Evolutionary conservation across 2,888 invertebrate species (phyloP).

Genomic region (Cyclophora albipunctata): DNA sequence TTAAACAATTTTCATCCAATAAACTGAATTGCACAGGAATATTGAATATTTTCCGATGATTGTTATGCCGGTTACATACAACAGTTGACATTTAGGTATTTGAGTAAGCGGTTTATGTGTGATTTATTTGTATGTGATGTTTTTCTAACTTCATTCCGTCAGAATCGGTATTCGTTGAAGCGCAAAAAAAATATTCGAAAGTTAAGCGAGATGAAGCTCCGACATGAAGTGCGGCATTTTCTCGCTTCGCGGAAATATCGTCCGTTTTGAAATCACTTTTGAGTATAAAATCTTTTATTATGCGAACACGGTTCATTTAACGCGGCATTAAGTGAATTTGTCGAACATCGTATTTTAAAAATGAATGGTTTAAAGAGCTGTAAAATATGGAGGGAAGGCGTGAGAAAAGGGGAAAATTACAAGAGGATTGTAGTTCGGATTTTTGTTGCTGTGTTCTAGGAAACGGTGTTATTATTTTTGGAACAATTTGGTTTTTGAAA

Average conservation of each 20-base stretch:
- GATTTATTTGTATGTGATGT: slow-evolving; percentile 44
- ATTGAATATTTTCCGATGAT: no score
- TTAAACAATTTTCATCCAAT: no score
- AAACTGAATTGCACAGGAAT: no score
- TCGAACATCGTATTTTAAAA: slow-evolving; percentile 70
- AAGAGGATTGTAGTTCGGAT: slow-evolving; percentile 8
- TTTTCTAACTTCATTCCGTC: slow-evolving; percentile 36
- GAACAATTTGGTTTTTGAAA: no score
- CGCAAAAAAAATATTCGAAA: slow-evolving; percentile 47
- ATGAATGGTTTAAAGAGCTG: slow-evolving; percentile 61
- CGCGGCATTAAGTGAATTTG: slow-evolving; percentile 72
- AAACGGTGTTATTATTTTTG: slow-evolving; percentile 4
- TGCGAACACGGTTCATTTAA: slow-evolving; percentile 72
- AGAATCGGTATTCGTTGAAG: slow-evolving; percentile 35
- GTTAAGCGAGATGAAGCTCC: slow-evolving; percentile 40
- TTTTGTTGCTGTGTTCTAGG: no score
- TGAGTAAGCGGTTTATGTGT: slow-evolving; percentile 19
- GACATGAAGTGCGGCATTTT: slow-evolving; percentile 41
- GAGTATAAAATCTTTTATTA: slow-evolving; percentile 73
- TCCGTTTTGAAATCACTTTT: slow-evolving; percentile 65
- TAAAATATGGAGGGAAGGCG: slow-evolving; percentile 39
- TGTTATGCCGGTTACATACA: no score
- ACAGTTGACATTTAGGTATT: not conserved
- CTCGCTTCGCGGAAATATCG: slow-evolving; percentile 57
- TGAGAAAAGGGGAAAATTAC: slow-evolving; percentile 31